A percentile compares a stretch with the other conserved stretches of the same genome.
phyloP scores from a whole-genome alignment of 2,797 vertebrate genomes.

The Fistularia commersonii region DNA sequence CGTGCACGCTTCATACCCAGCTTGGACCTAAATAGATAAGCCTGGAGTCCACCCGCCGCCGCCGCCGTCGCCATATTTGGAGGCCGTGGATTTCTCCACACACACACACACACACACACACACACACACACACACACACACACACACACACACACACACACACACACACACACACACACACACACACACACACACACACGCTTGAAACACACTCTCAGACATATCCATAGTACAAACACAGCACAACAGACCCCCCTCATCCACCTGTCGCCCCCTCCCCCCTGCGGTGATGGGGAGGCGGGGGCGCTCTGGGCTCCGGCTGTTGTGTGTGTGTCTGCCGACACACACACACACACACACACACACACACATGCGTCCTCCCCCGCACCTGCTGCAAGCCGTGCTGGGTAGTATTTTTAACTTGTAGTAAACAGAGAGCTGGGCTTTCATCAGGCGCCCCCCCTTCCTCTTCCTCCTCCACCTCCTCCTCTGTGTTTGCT shows the following conservation, averaged over 20 bases:
- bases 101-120: conserved; percentile 1
- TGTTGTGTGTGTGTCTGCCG: conserved; percentile 55
- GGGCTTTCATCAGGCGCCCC: conserved; percentile 33
- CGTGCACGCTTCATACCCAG: conserved; percentile 32
- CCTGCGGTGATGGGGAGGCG: conserved; percentile 6
- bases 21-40: conserved; percentile 48
- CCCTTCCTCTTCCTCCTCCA: conserved; percentile 4
- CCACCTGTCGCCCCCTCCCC: conserved; percentile 54
- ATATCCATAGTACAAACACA: conserved; percentile 44
- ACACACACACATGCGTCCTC: conserved; percentile 17
- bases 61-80: no score
- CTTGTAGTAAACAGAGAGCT: conserved; percentile 69
- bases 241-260: conserved; percentile 24
- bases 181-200: conserved; percentile 3
- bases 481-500: conserved; percentile 24
- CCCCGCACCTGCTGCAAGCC: conserved; percentile 29
- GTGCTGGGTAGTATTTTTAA: conserved; percentile 65
- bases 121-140: conserved; percentile 3
- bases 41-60: conserved; percentile 26
- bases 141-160: no score
- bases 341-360: conserved; percentile 29
- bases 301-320: conserved; percentile 35
- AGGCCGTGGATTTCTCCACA: no score
- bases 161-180: conserved; percentile 9
- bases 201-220: conserved; percentile 8